These are phyloP conservation scores for Nasonovia ribisnigri DNA, from an alignment of 2,888 invertebrate species.

Conservation along the genomic window DNA sequence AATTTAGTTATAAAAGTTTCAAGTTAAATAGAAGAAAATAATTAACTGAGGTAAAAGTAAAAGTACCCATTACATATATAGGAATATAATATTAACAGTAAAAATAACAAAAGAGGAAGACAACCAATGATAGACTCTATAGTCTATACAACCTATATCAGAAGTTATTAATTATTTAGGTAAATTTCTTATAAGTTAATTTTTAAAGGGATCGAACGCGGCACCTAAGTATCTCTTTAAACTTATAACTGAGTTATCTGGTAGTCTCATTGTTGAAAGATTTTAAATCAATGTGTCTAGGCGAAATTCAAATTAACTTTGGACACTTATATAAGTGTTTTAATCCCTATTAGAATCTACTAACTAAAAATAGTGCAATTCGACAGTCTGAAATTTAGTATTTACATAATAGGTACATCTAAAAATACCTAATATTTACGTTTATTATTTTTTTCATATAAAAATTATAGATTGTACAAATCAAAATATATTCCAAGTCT, in stretches of 20 bases:
- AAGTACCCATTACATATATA: neutral
- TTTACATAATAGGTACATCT: neutral
- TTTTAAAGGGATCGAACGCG: neutral
- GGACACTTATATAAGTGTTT: neutral
- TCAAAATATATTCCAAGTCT: neutral
- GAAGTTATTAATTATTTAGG: neutral
- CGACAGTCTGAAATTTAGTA: neutral
- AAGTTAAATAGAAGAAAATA: neutral
- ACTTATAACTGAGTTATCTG: neutral
- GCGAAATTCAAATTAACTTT: neutral
- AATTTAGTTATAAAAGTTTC: neutral
- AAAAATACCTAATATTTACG: neutral
- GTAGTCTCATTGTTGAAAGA: neutral
- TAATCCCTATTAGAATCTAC: neutral
- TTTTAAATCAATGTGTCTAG: neutral
- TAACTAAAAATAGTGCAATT: neutral
- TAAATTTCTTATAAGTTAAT: neutral
- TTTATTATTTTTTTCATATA: neutral
- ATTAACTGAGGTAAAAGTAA: neutral
- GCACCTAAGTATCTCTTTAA: neutral
- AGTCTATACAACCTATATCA: neutral
- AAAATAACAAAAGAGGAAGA: neutral
- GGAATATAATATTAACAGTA: neutral
- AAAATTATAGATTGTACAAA: no score
- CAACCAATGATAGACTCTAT: neutral